Evolutionary conservation across 2,888 invertebrate genomes (phyloP).

Genomic region (Parasteatoda lunata): DNA sequence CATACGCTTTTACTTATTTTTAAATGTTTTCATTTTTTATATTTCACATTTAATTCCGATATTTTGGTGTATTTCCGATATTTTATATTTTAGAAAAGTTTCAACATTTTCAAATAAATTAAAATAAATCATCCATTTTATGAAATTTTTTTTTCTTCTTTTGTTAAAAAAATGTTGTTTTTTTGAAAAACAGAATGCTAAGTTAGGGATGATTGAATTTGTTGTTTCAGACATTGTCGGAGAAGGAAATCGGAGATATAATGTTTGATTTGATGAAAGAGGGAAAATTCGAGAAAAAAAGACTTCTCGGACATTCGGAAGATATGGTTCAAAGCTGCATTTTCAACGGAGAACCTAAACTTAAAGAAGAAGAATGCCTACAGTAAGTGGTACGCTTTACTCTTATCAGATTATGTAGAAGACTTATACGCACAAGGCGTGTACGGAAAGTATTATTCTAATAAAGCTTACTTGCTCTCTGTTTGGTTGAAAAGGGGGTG

Average conservation of each 20-base stretch:
- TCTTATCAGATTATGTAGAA: neutral
- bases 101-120: too few relatives aligned
- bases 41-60: too few relatives aligned
- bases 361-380: constrained; percentile 26
- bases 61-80: too few relatives aligned
- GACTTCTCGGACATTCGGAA: constrained; percentile 12
- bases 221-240: constrained; percentile 22
- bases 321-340: constrained; percentile 28
- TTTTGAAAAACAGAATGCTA: too few relatives aligned
- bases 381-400: neutral
- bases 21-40: too few relatives aligned
- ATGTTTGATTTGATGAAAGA: constrained; percentile 14
- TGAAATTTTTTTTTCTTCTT: too few relatives aligned
- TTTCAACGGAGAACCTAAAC: constrained; percentile 35
- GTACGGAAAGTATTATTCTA: neutral
- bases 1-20: too few relatives aligned
- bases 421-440: neutral
- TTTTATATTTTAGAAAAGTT: too few relatives aligned
- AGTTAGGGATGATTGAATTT: neutral
- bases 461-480: neutral
- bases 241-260: constrained; percentile 33
- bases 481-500: too few relatives aligned
- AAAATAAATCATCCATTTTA: too few relatives aligned
- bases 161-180: too few relatives aligned
- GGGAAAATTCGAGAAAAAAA: neutral